Evolutionary conservation across 2,797 vertebrate genomes (phyloP).

Genomic region (Sarcophilus harrisii): DNA sequence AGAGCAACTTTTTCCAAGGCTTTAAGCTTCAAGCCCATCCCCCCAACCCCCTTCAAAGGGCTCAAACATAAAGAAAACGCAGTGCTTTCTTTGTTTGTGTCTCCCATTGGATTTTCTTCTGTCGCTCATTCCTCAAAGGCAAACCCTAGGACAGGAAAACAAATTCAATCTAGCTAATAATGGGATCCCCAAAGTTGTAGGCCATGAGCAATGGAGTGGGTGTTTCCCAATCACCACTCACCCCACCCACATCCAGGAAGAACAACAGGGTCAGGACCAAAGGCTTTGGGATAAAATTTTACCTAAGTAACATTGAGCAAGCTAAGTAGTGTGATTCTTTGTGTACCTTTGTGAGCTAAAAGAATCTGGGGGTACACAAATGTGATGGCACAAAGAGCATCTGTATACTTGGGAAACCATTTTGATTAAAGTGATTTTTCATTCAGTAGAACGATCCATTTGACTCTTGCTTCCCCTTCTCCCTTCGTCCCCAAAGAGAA

Average conservation of each 20-base stretch:
- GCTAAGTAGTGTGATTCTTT: background rate
- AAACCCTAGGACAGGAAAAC: background rate
- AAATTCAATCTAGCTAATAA: fast-evolving
- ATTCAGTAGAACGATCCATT: background rate
- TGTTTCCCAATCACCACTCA: background rate
- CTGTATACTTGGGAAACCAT: background rate
- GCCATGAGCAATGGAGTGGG: background rate
- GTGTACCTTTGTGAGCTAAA: background rate
- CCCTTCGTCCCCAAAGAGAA: background rate
- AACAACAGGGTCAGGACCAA: background rate
- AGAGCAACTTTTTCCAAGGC: conserved; percentile 44
- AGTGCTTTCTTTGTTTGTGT: conserved; percentile 46
- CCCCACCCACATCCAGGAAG: background rate
- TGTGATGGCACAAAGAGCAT: fast-evolving
- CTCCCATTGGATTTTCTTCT: conserved; percentile 58
- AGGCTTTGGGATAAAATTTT: background rate
- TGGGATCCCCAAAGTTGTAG: background rate
- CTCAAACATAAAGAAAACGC: conserved; percentile 27
- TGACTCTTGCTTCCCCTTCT: fast-evolving
- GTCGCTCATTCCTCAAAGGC: conserved; percentile 41
- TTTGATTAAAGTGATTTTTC: background rate
- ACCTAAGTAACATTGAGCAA: background rate
- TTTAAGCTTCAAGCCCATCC: conserved; percentile 24
- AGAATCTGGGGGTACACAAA: fast-evolving
- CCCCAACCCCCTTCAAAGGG: conserved; percentile 56